Conservation (phyloP, 2,888 invertebrate genomes). For the Entomobrya proxima region DNA sequence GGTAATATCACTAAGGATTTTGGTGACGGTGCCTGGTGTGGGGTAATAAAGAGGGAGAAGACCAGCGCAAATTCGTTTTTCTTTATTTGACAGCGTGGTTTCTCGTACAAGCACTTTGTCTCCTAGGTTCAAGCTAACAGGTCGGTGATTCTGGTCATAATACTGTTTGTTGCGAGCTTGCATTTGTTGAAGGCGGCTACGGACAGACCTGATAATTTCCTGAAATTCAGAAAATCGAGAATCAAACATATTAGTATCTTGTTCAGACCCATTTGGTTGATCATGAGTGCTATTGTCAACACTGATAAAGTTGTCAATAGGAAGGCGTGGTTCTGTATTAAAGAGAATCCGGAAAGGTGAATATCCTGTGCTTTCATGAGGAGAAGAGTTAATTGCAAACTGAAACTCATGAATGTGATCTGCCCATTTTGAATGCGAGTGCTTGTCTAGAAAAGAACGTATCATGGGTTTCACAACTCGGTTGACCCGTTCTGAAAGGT, state of each 20-base stretch:
- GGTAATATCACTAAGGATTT: neutral
- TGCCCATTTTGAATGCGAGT: too few species aligned
- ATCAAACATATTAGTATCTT: neutral
- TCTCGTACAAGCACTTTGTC: neutral
- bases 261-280: too few species aligned
- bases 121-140: neutral
- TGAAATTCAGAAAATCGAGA: neutral
- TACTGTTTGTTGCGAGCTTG: neutral
- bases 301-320: neutral
- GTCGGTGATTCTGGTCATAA: neutral
- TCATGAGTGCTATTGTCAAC: neutral
- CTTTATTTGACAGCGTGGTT: neutral
- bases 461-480: too few species aligned
- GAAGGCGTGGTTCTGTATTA: neutral
- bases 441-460: too few species aligned
- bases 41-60: neutral
- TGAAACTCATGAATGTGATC: too few species aligned
- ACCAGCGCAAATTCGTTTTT: neutral
- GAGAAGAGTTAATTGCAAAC: too few species aligned
- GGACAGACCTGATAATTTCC: neutral
- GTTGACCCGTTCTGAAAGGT: too few species aligned
- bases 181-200: neutral
- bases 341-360: neutral
- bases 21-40: neutral
- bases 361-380: neutral